Evolutionary conservation across 2,888 invertebrate species (phyloP).

Genomic region (Xanthostigma xanthostigma): DNA sequence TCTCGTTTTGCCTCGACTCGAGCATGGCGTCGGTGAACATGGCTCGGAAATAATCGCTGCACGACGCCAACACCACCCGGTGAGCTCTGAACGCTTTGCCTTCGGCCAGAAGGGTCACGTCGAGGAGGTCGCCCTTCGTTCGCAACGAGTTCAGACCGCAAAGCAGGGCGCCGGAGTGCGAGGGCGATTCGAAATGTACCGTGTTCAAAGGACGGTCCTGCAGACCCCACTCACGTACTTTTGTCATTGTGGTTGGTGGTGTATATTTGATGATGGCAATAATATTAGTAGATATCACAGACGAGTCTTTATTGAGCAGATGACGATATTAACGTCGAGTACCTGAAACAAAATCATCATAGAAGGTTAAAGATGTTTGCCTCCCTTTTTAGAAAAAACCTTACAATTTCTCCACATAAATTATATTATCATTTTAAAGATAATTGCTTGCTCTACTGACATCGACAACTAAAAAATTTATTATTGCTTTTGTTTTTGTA

Average conservation of each 20-base stretch:
- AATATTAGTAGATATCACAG: too few species aligned
- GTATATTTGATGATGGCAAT: too few species aligned
- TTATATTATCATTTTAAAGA: too few species aligned
- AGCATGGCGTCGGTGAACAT: slow-evolving; percentile 60
- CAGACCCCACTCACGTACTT: slow-evolving; percentile 24
- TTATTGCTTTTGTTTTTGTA: too few species aligned
- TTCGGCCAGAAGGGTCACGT: slow-evolving; percentile 50
- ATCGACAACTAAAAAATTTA: too few species aligned
- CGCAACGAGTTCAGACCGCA: slow-evolving; percentile 45
- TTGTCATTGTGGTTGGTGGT: slow-evolving; percentile 19
- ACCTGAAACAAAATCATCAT: too few species aligned
- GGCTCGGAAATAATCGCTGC: slow-evolving; percentile 59
- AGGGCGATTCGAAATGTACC: slow-evolving; percentile 36
- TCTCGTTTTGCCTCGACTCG: slow-evolving; percentile 47
- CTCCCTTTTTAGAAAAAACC: too few species aligned
- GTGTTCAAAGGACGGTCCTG: slow-evolving; percentile 28
- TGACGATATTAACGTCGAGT: too few species aligned
- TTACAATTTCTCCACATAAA: too few species aligned
- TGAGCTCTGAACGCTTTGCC: slow-evolving; percentile 50
- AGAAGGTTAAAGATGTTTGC: too few species aligned
- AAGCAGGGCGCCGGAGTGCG: slow-evolving; percentile 38
- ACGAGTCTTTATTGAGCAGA: too few species aligned
- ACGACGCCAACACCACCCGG: slow-evolving; percentile 52
- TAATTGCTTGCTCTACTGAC: too few species aligned
- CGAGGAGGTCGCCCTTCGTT: slow-evolving; percentile 43